Percentiles rank a stretch among this genome's conserved stretches.
phyloP scores from a whole-genome alignment of 2,113 vertebrate species.

The Camelus dromedarius region DNA sequence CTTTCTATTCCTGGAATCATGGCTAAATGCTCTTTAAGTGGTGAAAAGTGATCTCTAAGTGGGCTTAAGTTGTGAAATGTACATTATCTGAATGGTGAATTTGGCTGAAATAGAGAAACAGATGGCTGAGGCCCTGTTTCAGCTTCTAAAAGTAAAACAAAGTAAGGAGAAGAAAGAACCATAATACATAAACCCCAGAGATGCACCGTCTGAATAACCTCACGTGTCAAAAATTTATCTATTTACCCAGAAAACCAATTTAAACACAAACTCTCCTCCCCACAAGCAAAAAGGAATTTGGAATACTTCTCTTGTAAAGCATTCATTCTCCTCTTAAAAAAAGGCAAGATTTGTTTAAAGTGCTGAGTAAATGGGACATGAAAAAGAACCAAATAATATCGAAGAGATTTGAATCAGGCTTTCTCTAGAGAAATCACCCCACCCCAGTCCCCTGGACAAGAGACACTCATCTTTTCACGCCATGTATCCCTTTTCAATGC shows the following conservation, averaged over 20 bases:
- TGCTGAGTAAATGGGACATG: neutral
- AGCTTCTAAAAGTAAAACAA: slow-evolving; percentile 77
- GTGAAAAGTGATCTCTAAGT: slow-evolving; percentile 80
- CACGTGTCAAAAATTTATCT: neutral
- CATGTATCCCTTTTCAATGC: neutral
- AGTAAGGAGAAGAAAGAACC: slow-evolving; percentile 29
- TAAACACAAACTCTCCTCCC: neutral
- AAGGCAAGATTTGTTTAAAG: neutral
- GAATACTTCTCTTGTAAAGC: neutral
- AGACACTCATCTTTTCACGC: neutral
- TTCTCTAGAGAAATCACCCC: neutral
- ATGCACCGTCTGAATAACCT: slow-evolving; percentile 59
- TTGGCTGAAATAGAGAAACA: slow-evolving; percentile 75
- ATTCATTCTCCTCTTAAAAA: slow-evolving; percentile 52
- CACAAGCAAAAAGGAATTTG: neutral
- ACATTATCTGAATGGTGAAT: slow-evolving; percentile 74
- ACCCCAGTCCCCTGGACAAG: neutral
- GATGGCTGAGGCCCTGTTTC: slow-evolving; percentile 70
- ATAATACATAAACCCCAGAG: neutral
- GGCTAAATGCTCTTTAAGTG: slow-evolving; percentile 77
- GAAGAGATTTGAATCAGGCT: neutral
- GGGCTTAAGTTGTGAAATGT: slow-evolving; percentile 79
- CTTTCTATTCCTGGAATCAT: slow-evolving; percentile 67
- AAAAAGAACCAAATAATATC: neutral
- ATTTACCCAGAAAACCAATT: slow-evolving; percentile 40